Conservation (phyloP, 2,113 vertebrate genomes). For the Nothoprocta perdicaria region DNA sequence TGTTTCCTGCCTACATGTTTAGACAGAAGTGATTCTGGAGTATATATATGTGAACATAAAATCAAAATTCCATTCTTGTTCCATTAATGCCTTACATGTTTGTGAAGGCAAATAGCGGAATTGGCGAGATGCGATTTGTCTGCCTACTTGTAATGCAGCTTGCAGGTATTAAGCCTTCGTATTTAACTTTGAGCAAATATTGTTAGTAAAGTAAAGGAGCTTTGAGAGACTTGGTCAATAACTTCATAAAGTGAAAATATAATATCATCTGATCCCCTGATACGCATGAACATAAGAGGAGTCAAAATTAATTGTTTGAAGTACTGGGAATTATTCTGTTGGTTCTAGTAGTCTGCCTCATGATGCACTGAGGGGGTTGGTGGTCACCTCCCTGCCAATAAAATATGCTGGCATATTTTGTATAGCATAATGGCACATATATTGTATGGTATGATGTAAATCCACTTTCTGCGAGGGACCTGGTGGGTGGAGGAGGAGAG, state of each 20-base stretch:
- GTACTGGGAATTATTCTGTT: neutral
- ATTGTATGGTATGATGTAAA: neutral
- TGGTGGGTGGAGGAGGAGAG: neutral
- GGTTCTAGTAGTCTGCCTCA: neutral
- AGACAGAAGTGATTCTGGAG: neutral
- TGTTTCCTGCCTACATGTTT: neutral
- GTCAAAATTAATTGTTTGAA: neutral
- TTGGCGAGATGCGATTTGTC: accelerated
- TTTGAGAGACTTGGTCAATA: neutral
- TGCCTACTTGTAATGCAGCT: neutral
- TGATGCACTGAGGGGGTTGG: neutral
- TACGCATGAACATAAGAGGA: accelerated
- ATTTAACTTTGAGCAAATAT: neutral
- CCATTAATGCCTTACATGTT: neutral
- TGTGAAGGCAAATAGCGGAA: neutral
- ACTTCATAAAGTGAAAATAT: neutral
- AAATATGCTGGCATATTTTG: too few relatives aligned
- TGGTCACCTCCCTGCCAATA: neutral
- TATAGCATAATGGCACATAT: too few relatives aligned
- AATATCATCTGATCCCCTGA: neutral
- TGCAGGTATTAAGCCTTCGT: neutral
- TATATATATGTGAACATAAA: neutral
- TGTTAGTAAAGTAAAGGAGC: neutral
- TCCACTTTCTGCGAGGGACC: neutral
- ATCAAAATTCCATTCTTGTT: neutral